Base-by-base conservation (phyloP, 2,888 invertebrate species). In the Rhagophthalmus giganteus region DNA sequence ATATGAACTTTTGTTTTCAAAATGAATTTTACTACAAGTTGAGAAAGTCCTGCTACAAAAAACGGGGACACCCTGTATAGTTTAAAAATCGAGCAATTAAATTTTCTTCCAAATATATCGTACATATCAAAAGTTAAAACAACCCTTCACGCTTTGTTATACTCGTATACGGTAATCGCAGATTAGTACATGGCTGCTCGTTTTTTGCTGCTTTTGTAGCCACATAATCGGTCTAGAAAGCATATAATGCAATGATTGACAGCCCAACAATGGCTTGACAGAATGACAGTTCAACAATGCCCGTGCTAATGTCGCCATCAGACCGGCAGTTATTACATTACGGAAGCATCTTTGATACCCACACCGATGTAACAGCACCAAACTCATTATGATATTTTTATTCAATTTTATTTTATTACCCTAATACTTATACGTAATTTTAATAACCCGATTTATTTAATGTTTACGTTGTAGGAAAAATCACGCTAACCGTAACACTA, bases 311-410 rank as follows among this genome's bases (percentile, higher is more conserved):
- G 62, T 57, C 59, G 59, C 55, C 62, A 61, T 60, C 65, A 56
- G 62, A 64, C 60, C 64, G 65, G 57, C 63, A 65, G 63, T 61
- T 60, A 65, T 65, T 63, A 57, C 59, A 62, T 65, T 63, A 65
- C 59, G 42, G 50, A 57, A 46, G 58, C 60, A 55, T 59, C 55
- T 45, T 40, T 40, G 44, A 38, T 34, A 14, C 32, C 44, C 50
- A 44, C 40, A 38, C 53, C 26, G 25, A 31, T 34, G 32, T 32
- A 31, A 33, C 33, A 32, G 35, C 40, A 20, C 25, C 16, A 39
- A 13, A 39, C 30, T 47, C 37, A 38, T 48, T 40, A 48, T 34
- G 26, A 40, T n/a, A n/a, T 39, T 40, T 9, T 16, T 35, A 35
- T 35, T 35, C 35, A 16, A 35, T 11, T 30, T 5, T 9, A n/a